A percentile compares a stretch with the other conserved stretches of the same genome.
phyloP scores from a whole-genome alignment of 2,888 invertebrate genomes.

The Timema podura region DNA sequence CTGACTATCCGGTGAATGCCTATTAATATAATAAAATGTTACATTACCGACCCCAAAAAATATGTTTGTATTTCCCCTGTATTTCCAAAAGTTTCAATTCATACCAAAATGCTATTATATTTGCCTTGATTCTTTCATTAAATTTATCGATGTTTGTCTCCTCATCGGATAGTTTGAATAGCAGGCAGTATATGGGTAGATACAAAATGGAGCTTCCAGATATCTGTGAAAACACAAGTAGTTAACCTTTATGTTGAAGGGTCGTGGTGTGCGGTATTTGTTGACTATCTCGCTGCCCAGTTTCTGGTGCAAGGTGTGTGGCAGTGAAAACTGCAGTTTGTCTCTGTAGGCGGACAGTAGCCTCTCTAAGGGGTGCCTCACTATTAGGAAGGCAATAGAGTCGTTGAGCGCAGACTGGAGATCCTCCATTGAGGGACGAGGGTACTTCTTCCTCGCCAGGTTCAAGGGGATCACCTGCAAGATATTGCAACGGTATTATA shows the following conservation, averaged over 20 bases:
- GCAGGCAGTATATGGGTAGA: no score
- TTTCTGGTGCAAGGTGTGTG: slow-evolving; percentile 76
- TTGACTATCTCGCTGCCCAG: slow-evolving; percentile 72
- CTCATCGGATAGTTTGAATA: no score
- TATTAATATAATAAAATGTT: no score
- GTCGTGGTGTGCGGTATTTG: slow-evolving; percentile 51
- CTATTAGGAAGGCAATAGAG: slow-evolving; percentile 76
- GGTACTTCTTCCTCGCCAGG: slow-evolving; percentile 74
- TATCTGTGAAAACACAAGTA: background rate
- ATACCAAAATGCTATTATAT: no score
- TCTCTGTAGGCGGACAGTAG: slow-evolving; percentile 79
- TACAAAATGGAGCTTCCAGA: no score
- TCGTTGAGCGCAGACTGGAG: slow-evolving; percentile 58
- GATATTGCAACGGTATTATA: slow-evolving; percentile 44
- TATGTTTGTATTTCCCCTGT: no score
- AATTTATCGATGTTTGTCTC: no score
- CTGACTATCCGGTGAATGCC: no score
- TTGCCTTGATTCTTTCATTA: no score
- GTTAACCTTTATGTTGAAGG: no score
- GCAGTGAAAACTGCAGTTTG: slow-evolving; percentile 77
- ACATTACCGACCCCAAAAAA: no score
- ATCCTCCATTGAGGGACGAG: slow-evolving; percentile 67
- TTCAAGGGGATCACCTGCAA: slow-evolving; percentile 64
- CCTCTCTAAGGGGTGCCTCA: slow-evolving; percentile 75
- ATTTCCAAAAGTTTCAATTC: no score